Evolutionary conservation across 2,797 vertebrate species (phyloP).

Genomic region (Neosalanx taihuensis): DNA sequence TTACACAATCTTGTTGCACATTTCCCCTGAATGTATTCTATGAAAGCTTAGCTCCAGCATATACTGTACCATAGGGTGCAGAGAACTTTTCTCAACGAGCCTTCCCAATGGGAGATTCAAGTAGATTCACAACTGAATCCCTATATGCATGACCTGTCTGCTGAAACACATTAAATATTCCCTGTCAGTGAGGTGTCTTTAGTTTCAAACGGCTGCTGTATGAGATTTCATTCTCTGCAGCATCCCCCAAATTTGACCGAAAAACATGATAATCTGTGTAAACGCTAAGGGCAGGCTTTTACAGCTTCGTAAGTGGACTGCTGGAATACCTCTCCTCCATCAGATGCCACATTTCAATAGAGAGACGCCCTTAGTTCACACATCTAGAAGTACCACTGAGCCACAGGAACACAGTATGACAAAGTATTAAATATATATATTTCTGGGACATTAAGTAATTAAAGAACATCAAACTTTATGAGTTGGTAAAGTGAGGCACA

Average conservation of each 20-base stretch:
- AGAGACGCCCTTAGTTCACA: background rate
- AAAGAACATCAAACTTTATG: slow-evolving; percentile 41
- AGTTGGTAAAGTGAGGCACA: slow-evolving; percentile 29
- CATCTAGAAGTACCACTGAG: slow-evolving; percentile 23
- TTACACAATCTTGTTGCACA: background rate
- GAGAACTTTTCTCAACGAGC: too few relatives aligned
- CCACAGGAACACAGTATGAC: background rate
- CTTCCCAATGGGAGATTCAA: too few relatives aligned
- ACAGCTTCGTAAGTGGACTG: slow-evolving; percentile 39
- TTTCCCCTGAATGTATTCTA: too few relatives aligned
- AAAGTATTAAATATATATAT: slow-evolving; percentile 18
- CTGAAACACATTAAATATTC: too few relatives aligned
- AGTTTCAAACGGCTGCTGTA: too few relatives aligned
- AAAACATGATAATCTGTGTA: too few relatives aligned
- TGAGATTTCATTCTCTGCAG: too few relatives aligned
- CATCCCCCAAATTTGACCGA: too few relatives aligned
- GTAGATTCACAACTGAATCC: too few relatives aligned
- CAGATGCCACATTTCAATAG: slow-evolving; percentile 23
- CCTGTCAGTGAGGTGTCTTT: too few relatives aligned
- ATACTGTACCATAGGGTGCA: background rate
- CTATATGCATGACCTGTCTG: too few relatives aligned
- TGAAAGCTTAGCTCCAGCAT: too few relatives aligned
- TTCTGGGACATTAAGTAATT: slow-evolving; percentile 21
- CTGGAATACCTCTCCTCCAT: slow-evolving; percentile 38
- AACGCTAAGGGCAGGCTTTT: slow-evolving; percentile 24